Evolutionary conservation across 1,140 invertebrate genomes (phyloP), one percentile per base, ranked within the genome.

Genomic region (Drosophila cardini): DNA sequence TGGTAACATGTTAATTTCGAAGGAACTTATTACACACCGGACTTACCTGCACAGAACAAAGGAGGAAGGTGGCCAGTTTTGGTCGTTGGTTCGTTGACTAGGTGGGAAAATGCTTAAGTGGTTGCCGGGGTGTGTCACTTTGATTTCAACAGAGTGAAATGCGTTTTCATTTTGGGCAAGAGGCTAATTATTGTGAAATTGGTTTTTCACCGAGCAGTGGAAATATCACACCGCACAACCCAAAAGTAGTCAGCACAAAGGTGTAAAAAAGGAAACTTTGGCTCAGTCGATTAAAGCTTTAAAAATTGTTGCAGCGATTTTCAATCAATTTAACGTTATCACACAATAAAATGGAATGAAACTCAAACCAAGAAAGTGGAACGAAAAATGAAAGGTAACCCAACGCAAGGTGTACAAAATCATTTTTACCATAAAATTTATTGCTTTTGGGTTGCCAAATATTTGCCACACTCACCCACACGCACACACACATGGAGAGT

Each of bases 391-490:
- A 56, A 48, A 68, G 60, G 55, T 56, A 52, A 60, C 13, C 48
- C 52, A 52, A 46, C 61, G 75, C 56, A 87, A 84, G 84, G 72
- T 89, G 80, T 46, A 87, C 68, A 74, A 89, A 89, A 87, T 87
- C 84, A 89, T 84, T 84, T 89, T 89, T 89, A 72, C 76, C 84
- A 89, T 80, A 71, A 73, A 87, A 87, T 87, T 84, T 90, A 87
- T 87, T 90, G 80, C 85, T 87, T 87, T 87, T 72, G 80, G 84
- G 67, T 84, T 75, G 46, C 68, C 83, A 90, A 84, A 87, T 89
- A 87, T 87, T 86, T 87, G 84, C 75, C 80, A 60, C 78, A 73
- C 78, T 75, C 64, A 56, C 50, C 36, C 32, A 57, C 13, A 50
- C 34, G 11, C 8, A 52, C 43, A 52, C 4, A 72, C 42, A 64